Evolutionary conservation across 1,140 invertebrate species (phyloP).

Genomic region (Asobara japonica): DNA sequence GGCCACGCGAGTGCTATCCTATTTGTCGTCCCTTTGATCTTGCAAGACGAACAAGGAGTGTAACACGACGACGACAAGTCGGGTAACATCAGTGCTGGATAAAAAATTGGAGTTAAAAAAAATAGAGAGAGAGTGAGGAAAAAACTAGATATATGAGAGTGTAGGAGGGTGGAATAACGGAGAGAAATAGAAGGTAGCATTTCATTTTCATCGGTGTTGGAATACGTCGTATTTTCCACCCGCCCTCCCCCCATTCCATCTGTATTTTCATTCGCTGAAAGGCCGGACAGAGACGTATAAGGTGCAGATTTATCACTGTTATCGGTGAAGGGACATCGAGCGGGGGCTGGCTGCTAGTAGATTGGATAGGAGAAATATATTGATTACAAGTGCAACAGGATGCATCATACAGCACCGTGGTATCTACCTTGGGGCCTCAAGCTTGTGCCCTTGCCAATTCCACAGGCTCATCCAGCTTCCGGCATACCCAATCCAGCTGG

Average conservation of each 20-base stretch:
- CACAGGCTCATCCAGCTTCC: conserved; percentile 61
- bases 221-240: too few relatives aligned
- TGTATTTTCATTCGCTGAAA: neutral
- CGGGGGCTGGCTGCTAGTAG: neutral
- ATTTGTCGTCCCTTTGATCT: conserved; percentile 1
- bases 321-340: neutral
- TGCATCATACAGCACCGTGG: conserved; percentile 65
- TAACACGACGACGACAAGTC: neutral
- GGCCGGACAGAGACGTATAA: neutral
- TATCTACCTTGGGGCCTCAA: conserved; percentile 65
- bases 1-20: neutral
- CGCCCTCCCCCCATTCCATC: too few relatives aligned
- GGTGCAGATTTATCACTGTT: neutral
- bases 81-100: neutral
- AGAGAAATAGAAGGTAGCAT: neutral
- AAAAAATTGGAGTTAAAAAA: neutral
- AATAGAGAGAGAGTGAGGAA: too few relatives aligned
- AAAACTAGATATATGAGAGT: too few relatives aligned
- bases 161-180: neutral
- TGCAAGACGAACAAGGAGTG: neutral
- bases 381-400: conserved; percentile 39
- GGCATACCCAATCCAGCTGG: conserved; percentile 60
- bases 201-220: neutral
- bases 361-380: neutral
- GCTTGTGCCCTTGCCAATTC: conserved; percentile 62